Conservation (phyloP, 2,113 vertebrate species). For the Diglossa brunneiventris region DNA sequence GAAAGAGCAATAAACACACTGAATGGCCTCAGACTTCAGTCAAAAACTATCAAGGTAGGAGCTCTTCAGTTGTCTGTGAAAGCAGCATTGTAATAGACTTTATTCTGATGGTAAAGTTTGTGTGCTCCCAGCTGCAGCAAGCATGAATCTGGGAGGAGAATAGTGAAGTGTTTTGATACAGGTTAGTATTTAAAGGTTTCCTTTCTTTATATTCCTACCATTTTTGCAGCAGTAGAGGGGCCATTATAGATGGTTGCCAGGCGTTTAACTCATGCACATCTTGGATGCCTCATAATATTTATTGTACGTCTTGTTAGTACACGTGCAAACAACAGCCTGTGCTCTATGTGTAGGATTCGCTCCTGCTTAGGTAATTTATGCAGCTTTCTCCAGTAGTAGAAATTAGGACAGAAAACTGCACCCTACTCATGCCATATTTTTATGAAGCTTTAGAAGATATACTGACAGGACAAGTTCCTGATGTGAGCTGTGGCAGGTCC, state of each 20-base stretch:
- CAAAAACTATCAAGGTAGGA: slow-evolving; percentile 99
- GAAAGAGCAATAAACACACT: slow-evolving; percentile 99
- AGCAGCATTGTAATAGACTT: not conserved
- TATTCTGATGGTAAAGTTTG: not conserved
- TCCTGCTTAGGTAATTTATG: not conserved
- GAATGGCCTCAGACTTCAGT: slow-evolving; percentile 98
- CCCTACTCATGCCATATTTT: not conserved
- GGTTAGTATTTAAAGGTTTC: not conserved
- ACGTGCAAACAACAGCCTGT: not conserved
- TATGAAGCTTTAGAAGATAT: not conserved
- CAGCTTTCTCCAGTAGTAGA: not conserved
- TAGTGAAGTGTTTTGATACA: not conserved
- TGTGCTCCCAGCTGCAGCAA: not conserved
- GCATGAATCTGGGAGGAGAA: not conserved
- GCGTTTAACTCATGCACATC: not conserved
- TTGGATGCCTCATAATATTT: not conserved
- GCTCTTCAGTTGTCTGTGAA: not conserved
- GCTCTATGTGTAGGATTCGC: fast-evolving
- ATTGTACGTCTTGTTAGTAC: not conserved
- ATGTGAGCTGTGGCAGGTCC: not conserved
- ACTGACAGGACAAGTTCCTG: not conserved
- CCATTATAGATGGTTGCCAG: not conserved
- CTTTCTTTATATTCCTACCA: not conserved
- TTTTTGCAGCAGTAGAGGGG: not conserved
- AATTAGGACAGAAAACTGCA: not conserved